Conservation (phyloP, 2,113 vertebrate genomes). For the Aplodontia rufa region DNA sequence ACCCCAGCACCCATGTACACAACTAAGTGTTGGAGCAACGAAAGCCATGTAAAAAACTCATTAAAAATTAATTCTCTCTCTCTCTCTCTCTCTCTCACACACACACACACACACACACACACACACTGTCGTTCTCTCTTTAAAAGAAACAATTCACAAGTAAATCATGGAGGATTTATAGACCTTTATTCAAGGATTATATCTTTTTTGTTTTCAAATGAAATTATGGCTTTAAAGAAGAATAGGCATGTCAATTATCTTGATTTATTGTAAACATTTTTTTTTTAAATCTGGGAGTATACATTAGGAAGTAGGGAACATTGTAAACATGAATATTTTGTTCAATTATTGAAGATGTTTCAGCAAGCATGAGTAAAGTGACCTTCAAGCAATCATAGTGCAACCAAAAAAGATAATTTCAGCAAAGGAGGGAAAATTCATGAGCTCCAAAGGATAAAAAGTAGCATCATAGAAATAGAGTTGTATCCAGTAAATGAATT, state of each 20-base stretch:
- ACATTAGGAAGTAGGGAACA: constrained; percentile 12
- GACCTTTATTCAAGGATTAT: background rate
- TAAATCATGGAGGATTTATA: constrained; percentile 3
- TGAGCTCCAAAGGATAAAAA: background rate
- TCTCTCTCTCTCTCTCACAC: too few species aligned
- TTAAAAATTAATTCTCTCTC: too few species aligned
- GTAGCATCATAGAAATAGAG: background rate
- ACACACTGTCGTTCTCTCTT: too few species aligned
- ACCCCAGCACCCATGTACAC: too few species aligned
- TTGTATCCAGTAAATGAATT: background rate
- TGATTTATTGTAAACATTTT: background rate
- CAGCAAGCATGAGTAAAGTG: constrained; percentile 11
- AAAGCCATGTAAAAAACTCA: too few species aligned
- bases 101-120: too few species aligned
- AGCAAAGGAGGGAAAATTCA: background rate
- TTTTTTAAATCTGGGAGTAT: background rate
- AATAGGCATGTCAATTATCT: background rate
- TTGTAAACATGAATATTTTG: background rate
- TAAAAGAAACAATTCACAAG: too few species aligned
- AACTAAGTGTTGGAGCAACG: too few species aligned
- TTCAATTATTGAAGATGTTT: constrained; percentile 47
- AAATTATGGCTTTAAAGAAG: constrained; percentile 32
- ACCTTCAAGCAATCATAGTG: background rate
- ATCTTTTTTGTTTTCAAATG: background rate
- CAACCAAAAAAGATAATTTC: background rate